Conservation (phyloP, 2,797 vertebrate genomes). For the Anabas testudineus region DNA sequence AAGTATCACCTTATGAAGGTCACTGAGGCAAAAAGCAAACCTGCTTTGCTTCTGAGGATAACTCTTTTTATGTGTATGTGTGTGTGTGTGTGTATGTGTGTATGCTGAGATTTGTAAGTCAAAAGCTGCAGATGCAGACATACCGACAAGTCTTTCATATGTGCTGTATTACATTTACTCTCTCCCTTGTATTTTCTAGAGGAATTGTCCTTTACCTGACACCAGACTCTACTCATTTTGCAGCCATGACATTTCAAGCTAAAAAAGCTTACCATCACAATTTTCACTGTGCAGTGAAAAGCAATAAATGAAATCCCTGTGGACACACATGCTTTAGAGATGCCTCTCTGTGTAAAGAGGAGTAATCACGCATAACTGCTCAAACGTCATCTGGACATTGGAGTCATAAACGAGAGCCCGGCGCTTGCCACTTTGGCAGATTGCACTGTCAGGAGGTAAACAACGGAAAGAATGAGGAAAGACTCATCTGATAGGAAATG, state of each 20-base stretch:
- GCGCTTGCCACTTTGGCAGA: constrained; percentile 59
- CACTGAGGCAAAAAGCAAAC: constrained; percentile 65
- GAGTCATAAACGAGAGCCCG: constrained; percentile 64
- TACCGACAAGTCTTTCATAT: constrained; percentile 51
- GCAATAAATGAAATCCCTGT: constrained; percentile 56
- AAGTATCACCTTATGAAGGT: constrained; percentile 67
- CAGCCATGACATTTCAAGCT: constrained; percentile 46
- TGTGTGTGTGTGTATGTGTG: constrained; percentile 28
- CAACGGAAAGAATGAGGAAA: constrained; percentile 70
- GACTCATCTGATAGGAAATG: constrained; percentile 80
- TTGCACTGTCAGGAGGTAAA: constrained; percentile 77
- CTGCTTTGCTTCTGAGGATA: constrained; percentile 43
- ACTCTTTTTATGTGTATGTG: constrained; percentile 26
- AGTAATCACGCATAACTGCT: constrained; percentile 71
- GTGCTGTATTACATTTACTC: constrained; percentile 50
- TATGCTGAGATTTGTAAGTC: constrained; percentile 53
- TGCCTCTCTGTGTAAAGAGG: constrained; percentile 61
- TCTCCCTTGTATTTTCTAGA: constrained; percentile 43
- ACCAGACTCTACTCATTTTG: constrained; percentile 39
- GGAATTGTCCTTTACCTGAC: constrained; percentile 64
- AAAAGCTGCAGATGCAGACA: constrained; percentile 44
- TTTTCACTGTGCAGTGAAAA: constrained; percentile 48
- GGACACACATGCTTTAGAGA: constrained; percentile 49
- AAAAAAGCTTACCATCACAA: constrained; percentile 42
- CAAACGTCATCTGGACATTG: constrained; percentile 65